Base-by-base conservation (phyloP, 2,797 vertebrate genomes). In the Poecilia picta region DNA sequence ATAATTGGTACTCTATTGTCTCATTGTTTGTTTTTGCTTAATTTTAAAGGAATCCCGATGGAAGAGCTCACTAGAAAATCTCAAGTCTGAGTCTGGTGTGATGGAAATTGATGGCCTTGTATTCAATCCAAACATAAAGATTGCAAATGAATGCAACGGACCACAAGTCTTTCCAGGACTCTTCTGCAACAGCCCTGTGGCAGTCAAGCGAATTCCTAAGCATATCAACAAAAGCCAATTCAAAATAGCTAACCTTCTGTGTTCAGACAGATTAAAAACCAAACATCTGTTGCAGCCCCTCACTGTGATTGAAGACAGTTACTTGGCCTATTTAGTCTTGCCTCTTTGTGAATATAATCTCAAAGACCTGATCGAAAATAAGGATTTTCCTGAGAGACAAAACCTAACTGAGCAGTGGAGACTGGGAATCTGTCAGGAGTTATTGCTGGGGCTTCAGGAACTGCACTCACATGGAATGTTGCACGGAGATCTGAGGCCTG, bases 311-410 rank as follows among this genome's bases (percentile, higher is more conserved):
- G 57, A 75, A 64, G 81, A 82, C 31, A 28, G 43, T 1, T 72
- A 62, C 13, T 64, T 82, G 72, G 76, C 55, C 74, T 76, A 79
- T 57, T 80, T 73, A 31, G 55, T 73, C 74, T 39, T 68, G 20
- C 68, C 28, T 79, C 73, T 79, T 49, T 83, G 53, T 66, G 74
- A 79, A 79, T 76, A 76, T 47, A 76, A 8, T 55, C 73, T 79
- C 23, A 64, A 45, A 51, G 49, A 51, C 20, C 49, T 51, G 49
- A 51, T 51, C 7, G 73, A 79, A 73, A 83, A 66, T 20, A 79
- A 76, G 10, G 18, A 73, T 36, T 76, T 79, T 79, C 73, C 73
- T n/a, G 45, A 76, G 57, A 83, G 77, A 76, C 46, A 76, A 53
- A 75, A 55, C 55, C 73, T 79, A 55, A 79, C 53, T 18, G 72